phyloP scores from a whole-genome alignment of 1,140 invertebrate genomes.

The Psilanteris sp. region DNA sequence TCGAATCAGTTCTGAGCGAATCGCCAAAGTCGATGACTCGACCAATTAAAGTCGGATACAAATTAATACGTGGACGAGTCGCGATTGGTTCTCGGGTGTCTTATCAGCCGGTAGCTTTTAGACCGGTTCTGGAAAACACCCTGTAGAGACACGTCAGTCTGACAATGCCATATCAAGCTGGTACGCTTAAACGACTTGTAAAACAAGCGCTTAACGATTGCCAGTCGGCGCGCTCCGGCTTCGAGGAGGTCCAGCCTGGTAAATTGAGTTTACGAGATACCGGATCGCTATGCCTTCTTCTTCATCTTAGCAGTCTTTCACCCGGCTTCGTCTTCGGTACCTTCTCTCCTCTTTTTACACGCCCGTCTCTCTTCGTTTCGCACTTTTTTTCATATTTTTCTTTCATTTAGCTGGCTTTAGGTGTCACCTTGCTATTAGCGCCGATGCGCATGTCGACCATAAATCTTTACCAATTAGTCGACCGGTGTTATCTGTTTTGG shows the following conservation, averaged over 20 bases:
- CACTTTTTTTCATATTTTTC: constrained; percentile 54
- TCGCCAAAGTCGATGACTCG: constrained; percentile 22
- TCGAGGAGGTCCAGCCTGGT: constrained; percentile 74
- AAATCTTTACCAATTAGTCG: constrained; percentile 50
- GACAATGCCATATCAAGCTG: constrained; percentile 71
- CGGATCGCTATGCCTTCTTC: constrained; percentile 38
- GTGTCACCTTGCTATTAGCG: constrained; percentile 62
- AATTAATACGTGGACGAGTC: constrained; percentile 41
- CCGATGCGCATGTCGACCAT: constrained; percentile 24
- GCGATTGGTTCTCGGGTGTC: constrained; percentile 52
- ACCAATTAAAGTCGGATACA: constrained; percentile 29
- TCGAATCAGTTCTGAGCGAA: no score
- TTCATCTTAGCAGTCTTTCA: constrained; percentile 8
- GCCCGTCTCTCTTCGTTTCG: constrained; percentile 18
- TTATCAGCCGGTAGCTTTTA: constrained; percentile 69
- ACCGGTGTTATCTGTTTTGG: no score
- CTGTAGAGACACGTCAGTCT: constrained; percentile 65
- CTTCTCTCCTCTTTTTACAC: constrained; percentile 12
- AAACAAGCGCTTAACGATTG: constrained; percentile 80
- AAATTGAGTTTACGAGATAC: constrained; percentile 77
- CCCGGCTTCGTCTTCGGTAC: neutral
- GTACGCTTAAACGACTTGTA: constrained; percentile 78
- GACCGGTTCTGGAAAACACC: constrained; percentile 72
- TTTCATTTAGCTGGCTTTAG: constrained; percentile 48
- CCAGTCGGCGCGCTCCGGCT: constrained; percentile 59